phyloP scores from a whole-genome alignment of 1,140 invertebrate genomes.

The Zaprionus kolodkinae region DNA sequence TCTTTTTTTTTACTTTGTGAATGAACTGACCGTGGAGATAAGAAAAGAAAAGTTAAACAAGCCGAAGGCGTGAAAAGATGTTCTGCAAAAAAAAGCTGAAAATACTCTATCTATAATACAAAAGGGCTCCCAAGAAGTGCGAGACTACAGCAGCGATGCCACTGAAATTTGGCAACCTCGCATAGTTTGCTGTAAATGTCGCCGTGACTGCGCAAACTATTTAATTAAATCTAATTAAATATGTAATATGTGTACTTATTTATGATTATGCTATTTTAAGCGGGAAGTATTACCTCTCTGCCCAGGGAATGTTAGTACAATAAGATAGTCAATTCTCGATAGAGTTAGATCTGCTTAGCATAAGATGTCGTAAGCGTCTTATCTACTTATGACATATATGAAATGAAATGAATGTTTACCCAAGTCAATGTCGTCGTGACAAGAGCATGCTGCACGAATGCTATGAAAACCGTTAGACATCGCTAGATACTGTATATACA shows the following conservation, averaged over 20 bases:
- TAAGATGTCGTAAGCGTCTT: not conserved
- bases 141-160: no score
- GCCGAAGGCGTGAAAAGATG: not conserved
- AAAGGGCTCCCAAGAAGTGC: no score
- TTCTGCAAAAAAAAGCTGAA: no score
- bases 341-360: not conserved
- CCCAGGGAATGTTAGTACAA: not conserved
- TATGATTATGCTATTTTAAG: no score
- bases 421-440: slow-evolving; percentile 4
- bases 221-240: no score
- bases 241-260: no score
- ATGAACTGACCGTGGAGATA: slow-evolving; percentile 17
- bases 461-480: not conserved
- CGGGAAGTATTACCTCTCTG: no score
- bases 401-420: not conserved
- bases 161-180: no score
- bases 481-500: no score
- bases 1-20: slow-evolving; percentile 19
- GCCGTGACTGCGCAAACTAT: no score
- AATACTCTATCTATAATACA: not conserved
- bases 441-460: not conserved
- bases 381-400: not conserved
- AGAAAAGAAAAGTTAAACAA: not conserved
- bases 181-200: no score
- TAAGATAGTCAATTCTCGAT: not conserved